Base-by-base conservation (phyloP, 2,888 invertebrate genomes). In the Chrysopilus asiliformis region DNA sequence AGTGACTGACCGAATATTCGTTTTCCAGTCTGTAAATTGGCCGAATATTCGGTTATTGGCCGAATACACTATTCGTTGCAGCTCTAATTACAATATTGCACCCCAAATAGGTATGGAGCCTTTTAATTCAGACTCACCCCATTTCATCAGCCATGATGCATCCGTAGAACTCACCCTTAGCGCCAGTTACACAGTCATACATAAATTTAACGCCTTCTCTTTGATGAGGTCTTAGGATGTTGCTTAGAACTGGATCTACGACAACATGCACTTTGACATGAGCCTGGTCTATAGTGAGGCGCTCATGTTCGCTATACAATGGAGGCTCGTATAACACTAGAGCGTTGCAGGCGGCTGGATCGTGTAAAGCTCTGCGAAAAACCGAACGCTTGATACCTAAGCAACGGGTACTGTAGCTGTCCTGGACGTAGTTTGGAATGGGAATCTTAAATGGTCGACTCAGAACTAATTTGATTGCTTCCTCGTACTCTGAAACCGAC, bases 141-240 rank as follows among this genome's bases (percentile, higher is more conserved):
- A 98, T 98, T 71, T 98, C 98, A 65, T 98, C 98, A 3, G 98
- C 98, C 97, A 98, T 98, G 31, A 98, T 98, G 52, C 97, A 98
- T 1, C 98, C 98, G 60, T 73, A 81, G 18, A 82, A 82, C 42
- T 75, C 72, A 39, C 83, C 80, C 51, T 89, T 82, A 25, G 72
- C 68, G 2, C 97, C 98, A 7, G 87, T 91, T 3, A 97, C 94
- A 66, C 97, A 98, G 57, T 98, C 94, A 56, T 93, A 98, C 94
- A 98, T 95, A 58, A 98, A 98, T 56, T 87, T 87, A 0, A 98
- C 97, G 22, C 98, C 98, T 56, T 98, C 97, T 45, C 97, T 74
- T 60, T 98, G 98, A 76, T 98, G 98, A 1, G 98, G 97, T 32
- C 98, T 68, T 3, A 98, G 66, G 39, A 97, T 74, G 55, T 86